Base-by-base conservation (phyloP, 2,113 vertebrate species). In the Phycodurus eques region DNA sequence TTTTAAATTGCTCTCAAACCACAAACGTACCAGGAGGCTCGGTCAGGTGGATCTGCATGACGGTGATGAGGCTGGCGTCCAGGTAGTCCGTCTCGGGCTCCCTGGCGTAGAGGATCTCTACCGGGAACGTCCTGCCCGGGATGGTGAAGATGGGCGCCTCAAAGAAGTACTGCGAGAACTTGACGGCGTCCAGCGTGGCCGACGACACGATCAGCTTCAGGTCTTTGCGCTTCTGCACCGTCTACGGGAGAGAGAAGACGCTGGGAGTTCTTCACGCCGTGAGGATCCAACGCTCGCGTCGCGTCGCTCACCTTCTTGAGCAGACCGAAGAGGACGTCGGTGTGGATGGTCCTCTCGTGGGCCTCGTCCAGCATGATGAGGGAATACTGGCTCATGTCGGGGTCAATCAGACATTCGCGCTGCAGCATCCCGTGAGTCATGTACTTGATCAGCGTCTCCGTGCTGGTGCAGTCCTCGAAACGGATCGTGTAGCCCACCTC, bases 161-260 rank as follows among this genome's bases (percentile, higher is more conserved):
- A 0, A 98, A 99, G 92, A 99, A 99, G 81, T 99, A 99, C 87
- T 99, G 98, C 22, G 97, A 99, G 92, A 99, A 99, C 71, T 99
- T 99, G 33, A 99, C 98, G 0, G 98, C 98, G 67, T 99, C 98
- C 91, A 99, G 80, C 0, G 98, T 99, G 10, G 98, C 98, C 0
- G 98, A 99, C 0, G 98, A 98, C 63, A 99, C 98, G 7, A 99
- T 99, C 85, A 99, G 63, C 86, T 99, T 99, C 98, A 99, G 99
- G 87, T 99, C 97, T 9, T 94, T 94, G 12, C 97, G 93, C 0
- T 98, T 98, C 87, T 96, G 95, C 20, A 99, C 96, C 0, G 98
- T 98, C 98, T 99, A 43, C 13, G 13, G 12, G 14, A 4, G 22
- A 20, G 6, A 31, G 44, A 4, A 14, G 5, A 11, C 47, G 39